Evolutionary conservation across 1,140 invertebrate species (phyloP).

Genomic region (Ostrea denselamellosa): DNA sequence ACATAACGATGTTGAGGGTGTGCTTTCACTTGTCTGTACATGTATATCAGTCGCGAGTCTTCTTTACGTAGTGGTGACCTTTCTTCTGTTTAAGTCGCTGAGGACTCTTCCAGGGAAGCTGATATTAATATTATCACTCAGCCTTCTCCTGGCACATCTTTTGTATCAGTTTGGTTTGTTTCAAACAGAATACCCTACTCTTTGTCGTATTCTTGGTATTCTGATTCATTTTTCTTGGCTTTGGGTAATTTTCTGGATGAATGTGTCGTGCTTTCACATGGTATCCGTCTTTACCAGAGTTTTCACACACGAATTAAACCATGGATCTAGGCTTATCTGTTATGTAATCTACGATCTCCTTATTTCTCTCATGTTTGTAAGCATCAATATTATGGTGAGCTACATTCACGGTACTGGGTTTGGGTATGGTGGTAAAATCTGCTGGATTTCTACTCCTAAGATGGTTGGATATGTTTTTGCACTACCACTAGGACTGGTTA

Average conservation of each 20-base stretch:
- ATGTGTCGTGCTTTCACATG: conserved; percentile 55
- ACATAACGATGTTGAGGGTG: neutral
- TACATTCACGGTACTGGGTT: neutral
- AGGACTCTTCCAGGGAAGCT: conserved; percentile 50
- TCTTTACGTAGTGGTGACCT: conserved; percentile 45
- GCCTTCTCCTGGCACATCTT: conserved; percentile 40
- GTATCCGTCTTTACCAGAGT: conserved; percentile 36
- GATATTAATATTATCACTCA: conserved; percentile 42
- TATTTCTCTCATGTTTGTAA: neutral
- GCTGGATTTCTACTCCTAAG: conserved; percentile 41
- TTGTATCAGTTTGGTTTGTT: conserved; percentile 47
- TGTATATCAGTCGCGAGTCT: conserved; percentile 48
- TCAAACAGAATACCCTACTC: neutral
- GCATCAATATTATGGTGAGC: conserved; percentile 6
- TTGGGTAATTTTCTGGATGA: conserved; percentile 46
- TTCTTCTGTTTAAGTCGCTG: conserved; percentile 40
- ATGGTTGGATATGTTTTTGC: conserved; percentile 26
- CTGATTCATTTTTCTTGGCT: conserved; percentile 52
- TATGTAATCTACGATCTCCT: neutral
- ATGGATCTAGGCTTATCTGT: neutral
- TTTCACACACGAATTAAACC: neutral
- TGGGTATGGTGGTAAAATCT: conserved; percentile 49
- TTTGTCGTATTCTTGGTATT: conserved; percentile 46
- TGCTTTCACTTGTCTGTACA: conserved; percentile 39
- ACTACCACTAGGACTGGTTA: conserved; percentile 40